Evolutionary conservation across 2,888 invertebrate genomes (phyloP).

Genomic region (Spisula subtruncata): DNA sequence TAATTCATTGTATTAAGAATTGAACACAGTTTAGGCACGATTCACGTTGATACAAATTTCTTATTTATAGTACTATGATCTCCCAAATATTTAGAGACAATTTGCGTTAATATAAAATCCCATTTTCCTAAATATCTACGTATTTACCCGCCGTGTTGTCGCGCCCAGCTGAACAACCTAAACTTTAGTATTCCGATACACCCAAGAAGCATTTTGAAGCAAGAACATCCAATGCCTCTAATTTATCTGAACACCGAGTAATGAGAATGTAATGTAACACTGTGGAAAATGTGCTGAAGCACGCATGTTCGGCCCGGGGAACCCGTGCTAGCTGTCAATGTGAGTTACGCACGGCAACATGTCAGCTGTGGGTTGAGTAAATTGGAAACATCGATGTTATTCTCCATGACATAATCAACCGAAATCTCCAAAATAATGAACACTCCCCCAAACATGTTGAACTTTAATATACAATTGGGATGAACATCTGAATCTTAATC

Average conservation of each 20-base stretch:
- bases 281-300: slow-evolving; percentile 25
- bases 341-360: neutral
- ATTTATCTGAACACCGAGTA: slow-evolving; percentile 2
- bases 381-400: slow-evolving; percentile 10
- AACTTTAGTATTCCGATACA: neutral
- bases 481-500: neutral
- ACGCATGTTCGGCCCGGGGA: slow-evolving; percentile 3
- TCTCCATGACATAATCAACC: neutral
- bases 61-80: neutral
- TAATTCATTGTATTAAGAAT: no score
- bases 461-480: neutral
- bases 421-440: slow-evolving; percentile 12
- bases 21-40: no score
- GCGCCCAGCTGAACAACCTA: neutral
- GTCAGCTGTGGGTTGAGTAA: slow-evolving; percentile 11
- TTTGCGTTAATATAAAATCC: neutral
- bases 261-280: slow-evolving; percentile 16
- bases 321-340: slow-evolving; percentile 21
- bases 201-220: neutral
- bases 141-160: neutral
- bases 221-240: neutral
- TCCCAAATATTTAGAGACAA: neutral
- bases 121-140: neutral
- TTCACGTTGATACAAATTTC: neutral
- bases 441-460: neutral